These are phyloP conservation scores for Ceratosolen fusciceps DNA, from an alignment of 1,140 invertebrate species.

Conservation along the genomic window DNA sequence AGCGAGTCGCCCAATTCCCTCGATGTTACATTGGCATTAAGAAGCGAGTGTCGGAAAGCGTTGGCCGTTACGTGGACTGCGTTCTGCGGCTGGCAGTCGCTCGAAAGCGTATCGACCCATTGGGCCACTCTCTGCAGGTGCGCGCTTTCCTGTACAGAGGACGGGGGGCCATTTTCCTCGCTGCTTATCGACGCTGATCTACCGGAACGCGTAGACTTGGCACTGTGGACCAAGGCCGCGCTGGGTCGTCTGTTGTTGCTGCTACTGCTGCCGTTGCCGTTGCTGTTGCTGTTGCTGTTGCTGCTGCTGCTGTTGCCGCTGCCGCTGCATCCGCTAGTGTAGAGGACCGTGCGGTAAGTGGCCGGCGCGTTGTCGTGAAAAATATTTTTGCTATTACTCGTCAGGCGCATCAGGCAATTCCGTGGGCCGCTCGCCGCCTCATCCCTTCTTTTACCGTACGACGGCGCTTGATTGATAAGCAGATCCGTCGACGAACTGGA, in stretches of 20 bases:
- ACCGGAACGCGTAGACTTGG: constrained; percentile 54
- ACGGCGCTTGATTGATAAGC: constrained; percentile 49
- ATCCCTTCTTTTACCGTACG: constrained; percentile 54
- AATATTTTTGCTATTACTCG: too few relatives aligned
- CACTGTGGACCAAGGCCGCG: constrained; percentile 65
- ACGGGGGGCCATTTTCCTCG: constrained; percentile 56
- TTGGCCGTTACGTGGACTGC: neutral
- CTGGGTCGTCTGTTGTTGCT: too few relatives aligned
- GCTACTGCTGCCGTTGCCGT: too few relatives aligned
- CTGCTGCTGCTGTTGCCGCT: too few relatives aligned
- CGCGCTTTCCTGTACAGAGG: constrained; percentile 55
- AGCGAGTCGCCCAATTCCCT: neutral
- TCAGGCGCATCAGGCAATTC: constrained; percentile 80
- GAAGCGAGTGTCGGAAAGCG: neutral
- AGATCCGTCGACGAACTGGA: constrained; percentile 67
- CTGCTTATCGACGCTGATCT: constrained; percentile 63
- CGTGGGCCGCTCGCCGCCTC: constrained; percentile 74
- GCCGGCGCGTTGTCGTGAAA: too few relatives aligned
- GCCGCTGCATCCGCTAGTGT: constrained; percentile 68
- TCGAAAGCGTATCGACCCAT: constrained; percentile 64
- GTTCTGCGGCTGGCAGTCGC: neutral
- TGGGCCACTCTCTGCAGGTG: constrained; percentile 77
- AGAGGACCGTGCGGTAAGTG: constrained; percentile 77
- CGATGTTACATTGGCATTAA: neutral
- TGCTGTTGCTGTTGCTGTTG: too few relatives aligned